phyloP scores from a whole-genome alignment of 2,113 vertebrate genomes.

The Cercopithecus mona region DNA sequence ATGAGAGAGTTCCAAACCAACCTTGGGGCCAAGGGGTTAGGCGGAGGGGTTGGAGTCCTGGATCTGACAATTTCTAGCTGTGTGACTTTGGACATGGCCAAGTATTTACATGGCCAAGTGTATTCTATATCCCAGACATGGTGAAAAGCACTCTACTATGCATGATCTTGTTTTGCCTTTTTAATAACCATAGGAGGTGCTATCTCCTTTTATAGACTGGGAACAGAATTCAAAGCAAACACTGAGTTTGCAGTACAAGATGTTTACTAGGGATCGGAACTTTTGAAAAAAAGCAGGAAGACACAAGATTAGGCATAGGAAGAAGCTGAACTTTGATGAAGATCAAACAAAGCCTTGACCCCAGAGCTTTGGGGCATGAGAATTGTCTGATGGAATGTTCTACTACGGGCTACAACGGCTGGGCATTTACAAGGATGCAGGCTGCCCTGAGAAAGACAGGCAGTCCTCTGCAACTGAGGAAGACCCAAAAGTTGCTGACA shows the following conservation, averaged over 20 bases:
- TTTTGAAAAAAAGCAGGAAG: not conserved
- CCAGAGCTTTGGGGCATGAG: not conserved
- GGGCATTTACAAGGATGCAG: not conserved
- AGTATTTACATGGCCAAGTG: too few species aligned
- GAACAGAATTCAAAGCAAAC: not conserved
- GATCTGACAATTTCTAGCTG: not conserved
- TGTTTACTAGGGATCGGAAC: not conserved
- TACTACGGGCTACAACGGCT: accelerated
- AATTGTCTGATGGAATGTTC: not conserved
- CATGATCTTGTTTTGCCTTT: not conserved
- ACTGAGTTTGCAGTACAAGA: not conserved
- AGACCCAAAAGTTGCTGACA: not conserved
- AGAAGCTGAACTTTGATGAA: not conserved
- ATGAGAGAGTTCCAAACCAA: not conserved
- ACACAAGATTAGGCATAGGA: not conserved
- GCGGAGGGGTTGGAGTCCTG: not conserved
- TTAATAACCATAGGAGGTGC: not conserved
- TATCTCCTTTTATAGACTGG: not conserved
- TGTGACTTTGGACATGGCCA: not conserved
- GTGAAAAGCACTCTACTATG: not conserved
- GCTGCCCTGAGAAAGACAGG: not conserved
- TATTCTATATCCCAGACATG: not conserved
- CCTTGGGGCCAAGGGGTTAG: not conserved
- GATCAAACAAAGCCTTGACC: not conserved
- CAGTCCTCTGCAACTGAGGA: not conserved